Evolutionary conservation across 2,797 vertebrate species (phyloP), one percentile per base, ranked within the genome.

Genomic region (Craterocephalus amniculus): DNA sequence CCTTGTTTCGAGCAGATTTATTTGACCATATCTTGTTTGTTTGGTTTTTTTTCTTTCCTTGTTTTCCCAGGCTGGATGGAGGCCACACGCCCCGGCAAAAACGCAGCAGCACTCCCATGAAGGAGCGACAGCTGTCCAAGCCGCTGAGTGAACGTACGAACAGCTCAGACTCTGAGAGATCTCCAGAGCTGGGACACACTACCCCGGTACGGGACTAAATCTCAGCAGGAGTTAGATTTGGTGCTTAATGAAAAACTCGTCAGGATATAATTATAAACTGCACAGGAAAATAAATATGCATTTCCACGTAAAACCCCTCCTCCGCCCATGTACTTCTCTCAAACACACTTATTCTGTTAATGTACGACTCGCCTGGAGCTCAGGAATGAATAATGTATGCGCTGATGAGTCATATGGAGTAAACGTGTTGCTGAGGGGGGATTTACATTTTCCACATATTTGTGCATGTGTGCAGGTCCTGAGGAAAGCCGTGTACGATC

Each of bases 91-190:
- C 97, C 34, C 91, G 95, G 61, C 95, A 95, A 86, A 97, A 95
- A 83, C 94, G 95, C 74, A 94, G 93, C 90, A 96, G 92, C 90
- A 96, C 96, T 0, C 96, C 96, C 0, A 91, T 97, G 89, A 98
- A 95, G 89, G 97, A 99, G 87, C 74, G 96, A 0, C 96, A 98
- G 89, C 94, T 96, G 56, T 96, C 96, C n/a, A 98, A 97, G 84
- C 96, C 96, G 0, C 92, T 96, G 80, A 95, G 95, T 0, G 97
- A 98, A 63, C 94, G 97, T 2, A 91, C 96, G 77, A 98, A 98
- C 94, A 98, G 97, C 91, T 96, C 97, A 0, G 97, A 99, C 93
- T 98, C 96, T 0, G 97, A 98, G 90, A 94, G 96, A 36, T 97
- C 96, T 4, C 96, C 96, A 0, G 97, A 99, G 74, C 94, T 97